Base-by-base conservation (phyloP, 2,113 vertebrate genomes). In the Scophthalmus maximus region DNA sequence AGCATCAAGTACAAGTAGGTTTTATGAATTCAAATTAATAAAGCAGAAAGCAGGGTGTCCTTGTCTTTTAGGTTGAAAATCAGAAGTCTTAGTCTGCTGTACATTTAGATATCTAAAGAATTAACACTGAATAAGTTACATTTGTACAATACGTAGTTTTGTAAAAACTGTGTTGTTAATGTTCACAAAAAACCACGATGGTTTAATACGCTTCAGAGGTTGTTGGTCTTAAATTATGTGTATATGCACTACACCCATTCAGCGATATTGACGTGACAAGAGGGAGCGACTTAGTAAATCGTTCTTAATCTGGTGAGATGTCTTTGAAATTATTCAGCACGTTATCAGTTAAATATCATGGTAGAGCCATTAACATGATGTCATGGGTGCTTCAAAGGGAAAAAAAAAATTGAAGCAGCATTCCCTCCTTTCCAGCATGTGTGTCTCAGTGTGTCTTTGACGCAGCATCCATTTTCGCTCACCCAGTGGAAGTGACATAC, bases 1-100 rank as follows among this genome's bases (percentile, higher is more conserved):
- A 52, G 50, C 42, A 58, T 73, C 23, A 76, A 40, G n/a, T 20
- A n/a, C n/a, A 51, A 57, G 34, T 12, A 34, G 57, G 44, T 8
- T 62, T 53, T 46, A 55, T 34, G 17, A 42, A 22, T 40, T 25
- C 34, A 47, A 14, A 52, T 25, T 42, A 36, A 57, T 65, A 17
- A 77, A 34, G 40, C 0, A 22, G 0, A 17, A 77, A 34, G 40
- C 0, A 22, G 0, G 2, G 14, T 23, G 17, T 49, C 1, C 34
- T 57, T 15, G 34, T 22, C 49, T 23, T 73, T 34, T n/a, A n/a
- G 1, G 22, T 3, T 51, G 25, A 11, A 11, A 18, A 25, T n/a
- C 14, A 30, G 11, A 9, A 5, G 9, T 27, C 22, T 22, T 4
- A 20, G 11, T 3, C 34, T 69, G 20, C 2, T 40, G 6, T 52